Evolutionary conservation across 2,113 vertebrate species (phyloP), one percentile per base, ranked within the genome.

Genomic region (Megaleporinus macrocephalus): DNA sequence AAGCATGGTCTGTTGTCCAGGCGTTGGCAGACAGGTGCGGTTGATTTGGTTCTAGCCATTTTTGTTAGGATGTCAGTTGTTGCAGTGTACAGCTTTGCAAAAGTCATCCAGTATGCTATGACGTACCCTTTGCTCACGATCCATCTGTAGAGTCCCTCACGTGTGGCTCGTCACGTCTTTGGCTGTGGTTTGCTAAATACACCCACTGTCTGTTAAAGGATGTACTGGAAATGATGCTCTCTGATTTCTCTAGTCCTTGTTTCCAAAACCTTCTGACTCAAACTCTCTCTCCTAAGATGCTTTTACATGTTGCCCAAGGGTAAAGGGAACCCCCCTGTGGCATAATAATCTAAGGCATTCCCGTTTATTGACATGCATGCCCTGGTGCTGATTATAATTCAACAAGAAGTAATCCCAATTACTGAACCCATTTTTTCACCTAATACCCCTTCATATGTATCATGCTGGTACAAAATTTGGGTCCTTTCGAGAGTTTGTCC

Each of bases 401-500:
- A 68, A 41, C 26, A n/a, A 0, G 22, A 20, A n/a, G 36, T 10
- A 30, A 14, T 36, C 59, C 59, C 59, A 27, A 20, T 73, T 55
- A 73, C 57, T 80, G 69, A 73, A 63, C 69, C 69, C 69, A 73
- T 73, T 80, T 59, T 44, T 62, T 80, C 78, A 80, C 69, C 78
- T 51, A 30, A 13, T 73, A 51, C 27, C 22, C 27, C 29, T 4
- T 51, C 13, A 55, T 20, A 24, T 14, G 16, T 15, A 47, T 22
- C 7, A 4, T 79, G 29, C 22, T 70, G 29, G 29, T 33, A 26
- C 24, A 62, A 26, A 62, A 26, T 7, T 22, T 55, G 33, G 0
- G 1, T 18, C 41, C 41, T 61, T 24, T 29, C 24, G n/a, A n/a
- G n/a, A n/a, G n/a, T n/a, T n/a, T n/a, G n/a, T n/a, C n/a, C 20